Conservation (phyloP, 2,888 invertebrate species). For the Hirtodrosophila alboralis region DNA sequence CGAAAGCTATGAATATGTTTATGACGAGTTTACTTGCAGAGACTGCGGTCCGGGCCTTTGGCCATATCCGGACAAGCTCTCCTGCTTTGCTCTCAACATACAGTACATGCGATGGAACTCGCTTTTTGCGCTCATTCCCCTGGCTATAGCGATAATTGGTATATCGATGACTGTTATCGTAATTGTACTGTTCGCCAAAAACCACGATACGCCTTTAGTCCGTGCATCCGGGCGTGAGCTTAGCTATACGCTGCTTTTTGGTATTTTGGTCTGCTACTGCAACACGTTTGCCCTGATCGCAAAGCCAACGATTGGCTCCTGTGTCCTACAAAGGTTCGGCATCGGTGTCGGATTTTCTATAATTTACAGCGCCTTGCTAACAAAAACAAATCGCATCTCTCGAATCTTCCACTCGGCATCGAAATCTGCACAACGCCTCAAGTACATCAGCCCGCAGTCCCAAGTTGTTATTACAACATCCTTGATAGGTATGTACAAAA, state of each 20-base stretch:
- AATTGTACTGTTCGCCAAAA: constrained; percentile 86
- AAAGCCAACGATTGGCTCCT: constrained; percentile 87
- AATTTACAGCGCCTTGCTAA: constrained; percentile 90
- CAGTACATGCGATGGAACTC: constrained; percentile 88
- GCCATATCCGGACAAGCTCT: constrained; percentile 87
- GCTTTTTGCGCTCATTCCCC: constrained; percentile 87
- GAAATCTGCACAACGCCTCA: constrained; percentile 89
- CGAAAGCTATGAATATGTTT: constrained; percentile 88
- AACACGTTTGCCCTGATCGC: constrained; percentile 90
- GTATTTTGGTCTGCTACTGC: constrained; percentile 88
- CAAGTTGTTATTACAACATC: constrained; percentile 88
- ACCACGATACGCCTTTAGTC: constrained; percentile 89
- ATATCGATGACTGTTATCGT: constrained; percentile 87
- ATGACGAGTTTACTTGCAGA: constrained; percentile 87
- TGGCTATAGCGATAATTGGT: constrained; percentile 87
- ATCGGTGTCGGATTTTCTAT: constrained; percentile 90
- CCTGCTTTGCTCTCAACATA: constrained; percentile 87
- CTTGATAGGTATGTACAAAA: constrained; percentile 85
- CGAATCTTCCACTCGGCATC: constrained; percentile 90
- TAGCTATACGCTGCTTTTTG: constrained; percentile 90
- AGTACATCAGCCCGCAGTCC: constrained; percentile 90
- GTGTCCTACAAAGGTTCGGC: constrained; percentile 88
- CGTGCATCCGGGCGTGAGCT: constrained; percentile 92
- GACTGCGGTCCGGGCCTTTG: constrained; percentile 88
- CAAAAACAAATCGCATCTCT: constrained; percentile 90